Evolutionary conservation across 2,797 vertebrate genomes (phyloP).

Genomic region (Sandelia bainsii): DNA sequence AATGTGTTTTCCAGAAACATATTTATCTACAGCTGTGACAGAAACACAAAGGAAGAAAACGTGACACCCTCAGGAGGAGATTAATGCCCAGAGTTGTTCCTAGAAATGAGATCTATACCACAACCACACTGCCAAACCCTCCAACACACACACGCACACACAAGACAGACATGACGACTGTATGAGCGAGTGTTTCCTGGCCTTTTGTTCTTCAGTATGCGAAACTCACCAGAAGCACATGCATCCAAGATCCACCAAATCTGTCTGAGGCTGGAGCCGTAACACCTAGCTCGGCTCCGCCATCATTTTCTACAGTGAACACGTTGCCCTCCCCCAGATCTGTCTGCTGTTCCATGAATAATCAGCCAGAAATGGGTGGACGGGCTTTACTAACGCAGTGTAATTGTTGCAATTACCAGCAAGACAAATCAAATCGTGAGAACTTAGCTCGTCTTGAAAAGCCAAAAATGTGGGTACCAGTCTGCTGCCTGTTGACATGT

Average conservation of each 20-base stretch:
- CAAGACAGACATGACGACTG: constrained; percentile 50
- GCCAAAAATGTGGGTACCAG: constrained; percentile 40
- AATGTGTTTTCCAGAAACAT: not conserved
- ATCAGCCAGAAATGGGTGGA: constrained; percentile 67
- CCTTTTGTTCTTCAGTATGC: constrained; percentile 47
- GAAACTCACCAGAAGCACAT: constrained; percentile 58
- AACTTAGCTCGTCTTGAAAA: constrained; percentile 5
- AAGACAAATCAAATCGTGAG: constrained; percentile 58
- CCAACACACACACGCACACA: constrained; percentile 34
- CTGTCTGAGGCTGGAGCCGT: constrained; percentile 60
- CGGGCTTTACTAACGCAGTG: constrained; percentile 50
- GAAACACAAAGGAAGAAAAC: constrained; percentile 45
- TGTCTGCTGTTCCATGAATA: constrained; percentile 57
- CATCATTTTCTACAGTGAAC: constrained; percentile 44
- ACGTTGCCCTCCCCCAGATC: constrained; percentile 50
- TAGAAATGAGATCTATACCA: constrained; percentile 64
- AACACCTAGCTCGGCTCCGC: constrained; percentile 50
- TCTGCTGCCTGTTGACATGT: constrained; percentile 38
- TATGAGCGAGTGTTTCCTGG: constrained; percentile 70
- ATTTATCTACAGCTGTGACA: constrained; percentile 31
- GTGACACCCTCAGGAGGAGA: constrained; percentile 53
- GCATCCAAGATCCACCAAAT: constrained; percentile 60
- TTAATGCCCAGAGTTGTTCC: constrained; percentile 70
- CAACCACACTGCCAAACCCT: constrained; percentile 57
- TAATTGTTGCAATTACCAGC: constrained; percentile 68